Evolutionary conservation across 2,113 vertebrate species (phyloP).

Genomic region (Emydocephalus ijimae): DNA sequence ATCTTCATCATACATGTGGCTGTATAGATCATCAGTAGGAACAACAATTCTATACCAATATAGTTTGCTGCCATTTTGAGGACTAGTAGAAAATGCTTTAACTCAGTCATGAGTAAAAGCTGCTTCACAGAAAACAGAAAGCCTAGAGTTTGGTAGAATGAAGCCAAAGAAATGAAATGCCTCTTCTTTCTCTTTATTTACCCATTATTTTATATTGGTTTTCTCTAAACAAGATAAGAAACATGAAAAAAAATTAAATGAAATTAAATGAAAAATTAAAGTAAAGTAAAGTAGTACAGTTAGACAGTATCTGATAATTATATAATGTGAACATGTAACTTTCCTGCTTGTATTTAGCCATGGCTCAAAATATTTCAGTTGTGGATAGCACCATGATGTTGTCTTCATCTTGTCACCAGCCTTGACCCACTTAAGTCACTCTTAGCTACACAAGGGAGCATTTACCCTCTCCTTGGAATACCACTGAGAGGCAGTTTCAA

Average conservation of each 20-base stretch:
- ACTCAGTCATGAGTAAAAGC: not conserved
- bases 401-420: not conserved
- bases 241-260: not conserved
- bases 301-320: constrained; percentile 15
- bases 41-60: not conserved
- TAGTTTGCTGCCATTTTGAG: not conserved
- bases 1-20: not conserved
- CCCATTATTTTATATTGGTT: constrained; percentile 17
- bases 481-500: not conserved
- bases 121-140: not conserved
- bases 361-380: not conserved
- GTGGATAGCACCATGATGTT: not conserved
- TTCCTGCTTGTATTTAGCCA: not conserved
- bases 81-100: not conserved
- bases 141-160: not conserved
- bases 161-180: not conserved
- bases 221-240: constrained; percentile 3
- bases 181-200: not conserved
- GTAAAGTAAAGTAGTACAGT: constrained; percentile 3
- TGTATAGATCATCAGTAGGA: not conserved
- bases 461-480: not conserved
- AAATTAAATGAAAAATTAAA: not conserved
- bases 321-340: not conserved
- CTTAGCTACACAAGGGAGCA: not conserved
- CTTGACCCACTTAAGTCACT: not conserved